phyloP scores from a whole-genome alignment of 2,888 invertebrate species.

The Synergus japonicus region DNA sequence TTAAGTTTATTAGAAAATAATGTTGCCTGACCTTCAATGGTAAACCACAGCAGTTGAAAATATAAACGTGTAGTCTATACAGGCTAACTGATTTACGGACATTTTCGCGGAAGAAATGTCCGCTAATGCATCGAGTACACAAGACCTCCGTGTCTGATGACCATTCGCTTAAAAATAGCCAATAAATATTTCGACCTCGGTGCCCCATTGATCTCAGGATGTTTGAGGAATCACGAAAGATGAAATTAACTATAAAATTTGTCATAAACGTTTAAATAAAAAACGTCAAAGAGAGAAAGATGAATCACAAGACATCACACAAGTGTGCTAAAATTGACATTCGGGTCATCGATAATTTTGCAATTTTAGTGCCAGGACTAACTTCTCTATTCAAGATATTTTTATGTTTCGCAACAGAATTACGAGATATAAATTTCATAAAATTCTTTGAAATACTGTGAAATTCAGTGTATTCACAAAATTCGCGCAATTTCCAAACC shows the following conservation, averaged over 20 bases:
- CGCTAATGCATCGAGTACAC: slow-evolving; percentile 50
- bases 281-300: not conserved
- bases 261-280: slow-evolving; percentile 7
- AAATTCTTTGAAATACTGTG: too few relatives aligned
- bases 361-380: not conserved
- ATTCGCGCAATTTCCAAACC: too few relatives aligned
- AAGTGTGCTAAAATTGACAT: not conserved
- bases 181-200: slow-evolving; percentile 31
- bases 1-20: too few relatives aligned
- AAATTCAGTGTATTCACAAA: too few relatives aligned
- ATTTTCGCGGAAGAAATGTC: slow-evolving; percentile 44
- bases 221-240: slow-evolving; percentile 32
- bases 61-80: not conserved
- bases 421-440: too few relatives aligned
- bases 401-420: too few relatives aligned
- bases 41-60: not conserved
- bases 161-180: slow-evolving; percentile 23
- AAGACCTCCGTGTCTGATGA: not conserved
- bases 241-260: slow-evolving; percentile 31
- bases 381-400: not conserved
- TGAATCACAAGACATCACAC: not conserved
- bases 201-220: slow-evolving; percentile 15
- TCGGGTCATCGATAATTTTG: not conserved
- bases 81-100: not conserved
- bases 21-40: not conserved